These are phyloP conservation scores for Garra rufa DNA, from an alignment of 2,113 vertebrate species.

Conservation along the genomic window DNA sequence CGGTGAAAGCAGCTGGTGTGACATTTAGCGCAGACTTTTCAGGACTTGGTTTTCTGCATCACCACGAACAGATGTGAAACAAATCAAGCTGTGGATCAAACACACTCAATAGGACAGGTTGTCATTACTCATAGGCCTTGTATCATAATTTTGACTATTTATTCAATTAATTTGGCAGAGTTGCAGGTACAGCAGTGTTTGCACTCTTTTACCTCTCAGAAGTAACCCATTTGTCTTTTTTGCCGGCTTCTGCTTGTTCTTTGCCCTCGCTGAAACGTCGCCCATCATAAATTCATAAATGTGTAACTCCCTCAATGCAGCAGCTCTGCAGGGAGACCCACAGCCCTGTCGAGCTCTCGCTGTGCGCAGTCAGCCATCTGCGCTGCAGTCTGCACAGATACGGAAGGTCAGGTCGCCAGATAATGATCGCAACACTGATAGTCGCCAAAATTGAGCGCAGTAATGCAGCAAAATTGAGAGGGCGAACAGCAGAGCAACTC, in stretches of 20 bases:
- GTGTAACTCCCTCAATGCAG: slow-evolving; percentile 32
- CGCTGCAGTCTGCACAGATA: not conserved
- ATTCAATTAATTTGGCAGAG: not conserved
- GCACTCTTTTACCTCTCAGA: not conserved
- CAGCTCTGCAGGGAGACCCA: slow-evolving; percentile 22
- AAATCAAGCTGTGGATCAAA: not conserved
- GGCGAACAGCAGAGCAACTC: not conserved
- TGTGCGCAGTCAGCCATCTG: slow-evolving; percentile 59
- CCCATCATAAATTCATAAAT: slow-evolving; percentile 51
- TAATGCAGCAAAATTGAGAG: slow-evolving; percentile 18
- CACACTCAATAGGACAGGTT: not conserved
- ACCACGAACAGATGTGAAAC: not conserved
- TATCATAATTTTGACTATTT: not conserved
- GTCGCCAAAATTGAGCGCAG: slow-evolving; percentile 1
- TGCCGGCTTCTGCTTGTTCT: not conserved
- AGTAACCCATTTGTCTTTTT: not conserved
- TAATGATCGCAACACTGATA: slow-evolving; percentile 41
- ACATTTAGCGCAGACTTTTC: not conserved
- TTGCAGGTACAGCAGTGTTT: not conserved
- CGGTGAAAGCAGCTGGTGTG: not conserved
- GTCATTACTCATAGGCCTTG: not conserved
- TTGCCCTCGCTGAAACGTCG: slow-evolving; percentile 28
- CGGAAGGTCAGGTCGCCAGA: slow-evolving; percentile 37
- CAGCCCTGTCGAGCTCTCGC: slow-evolving; percentile 15
- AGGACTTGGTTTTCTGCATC: not conserved